These are phyloP conservation scores for Ispidina lecontei DNA, from an alignment of 2,797 vertebrate genomes.

Conservation along the genomic window DNA sequence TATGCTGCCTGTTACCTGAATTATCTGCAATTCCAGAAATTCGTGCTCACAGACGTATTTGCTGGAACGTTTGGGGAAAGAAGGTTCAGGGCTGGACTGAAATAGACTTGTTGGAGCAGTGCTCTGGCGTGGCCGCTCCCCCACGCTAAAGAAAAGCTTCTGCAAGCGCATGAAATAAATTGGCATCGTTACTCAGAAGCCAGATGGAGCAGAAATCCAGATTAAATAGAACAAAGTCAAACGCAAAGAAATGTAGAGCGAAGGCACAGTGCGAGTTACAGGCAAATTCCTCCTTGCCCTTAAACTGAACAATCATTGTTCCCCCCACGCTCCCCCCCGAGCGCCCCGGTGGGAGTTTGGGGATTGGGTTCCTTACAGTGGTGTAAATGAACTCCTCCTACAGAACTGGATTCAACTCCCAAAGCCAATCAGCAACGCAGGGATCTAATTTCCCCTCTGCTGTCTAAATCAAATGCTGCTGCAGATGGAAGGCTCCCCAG, in stretches of 20 bases:
- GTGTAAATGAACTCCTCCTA: constrained; percentile 11
- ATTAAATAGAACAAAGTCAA: constrained; percentile 34
- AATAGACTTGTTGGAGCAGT: not conserved
- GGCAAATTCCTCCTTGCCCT: not conserved
- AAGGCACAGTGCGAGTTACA: not conserved
- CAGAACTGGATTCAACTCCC: not conserved
- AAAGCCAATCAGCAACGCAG: constrained; percentile 48
- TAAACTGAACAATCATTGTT: constrained; percentile 21
- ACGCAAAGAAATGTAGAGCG: not conserved
- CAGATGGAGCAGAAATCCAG: constrained; percentile 60
- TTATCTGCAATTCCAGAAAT: not conserved
- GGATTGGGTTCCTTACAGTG: not conserved
- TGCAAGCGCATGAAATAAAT: not conserved
- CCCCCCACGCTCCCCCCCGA: not conserved
- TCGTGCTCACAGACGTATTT: not conserved
- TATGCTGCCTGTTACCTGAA: not conserved
- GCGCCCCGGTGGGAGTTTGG: not conserved
- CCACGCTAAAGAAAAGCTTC: not conserved
- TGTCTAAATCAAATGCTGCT: constrained; percentile 61
- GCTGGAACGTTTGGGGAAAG: not conserved
- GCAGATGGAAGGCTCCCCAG: constrained; percentile 57
- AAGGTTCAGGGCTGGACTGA: not conserved
- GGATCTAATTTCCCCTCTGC: constrained; percentile 57
- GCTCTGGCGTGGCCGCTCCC: not conserved
- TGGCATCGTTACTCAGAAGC: not conserved